A percentile compares a stretch with the other conserved stretches of the same genome.
Evolutionary conservation across 2,797 vertebrate genomes (phyloP).

Genomic region (Eremophila alpestris): DNA sequence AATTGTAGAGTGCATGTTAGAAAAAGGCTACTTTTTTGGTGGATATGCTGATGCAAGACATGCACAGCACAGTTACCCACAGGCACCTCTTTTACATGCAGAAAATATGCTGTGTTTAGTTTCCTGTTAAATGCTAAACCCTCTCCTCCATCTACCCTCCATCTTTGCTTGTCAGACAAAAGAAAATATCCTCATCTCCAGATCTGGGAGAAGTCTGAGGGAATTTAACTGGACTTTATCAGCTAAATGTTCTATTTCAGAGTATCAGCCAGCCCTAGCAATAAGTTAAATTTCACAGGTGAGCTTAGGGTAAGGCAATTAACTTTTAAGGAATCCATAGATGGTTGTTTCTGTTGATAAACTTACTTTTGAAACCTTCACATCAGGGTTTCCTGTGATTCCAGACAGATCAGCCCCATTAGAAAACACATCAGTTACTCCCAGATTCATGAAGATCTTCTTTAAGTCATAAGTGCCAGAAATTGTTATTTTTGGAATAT

Average conservation of each 20-base stretch:
- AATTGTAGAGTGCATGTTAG: background rate
- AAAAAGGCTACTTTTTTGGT: background rate
- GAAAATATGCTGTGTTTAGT: background rate
- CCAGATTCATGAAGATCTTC: background rate
- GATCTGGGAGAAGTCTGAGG: background rate
- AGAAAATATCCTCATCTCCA: background rate
- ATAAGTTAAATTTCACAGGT: background rate
- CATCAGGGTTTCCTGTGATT: background rate
- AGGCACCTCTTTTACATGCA: background rate
- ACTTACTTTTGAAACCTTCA: slow-evolving; percentile 48
- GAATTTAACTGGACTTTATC: background rate
- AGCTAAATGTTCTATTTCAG: background rate
- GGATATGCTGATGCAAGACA: background rate
- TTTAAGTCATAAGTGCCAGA: slow-evolving; percentile 26
- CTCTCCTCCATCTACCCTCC: background rate
- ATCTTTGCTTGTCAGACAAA: background rate
- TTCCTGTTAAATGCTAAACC: background rate
- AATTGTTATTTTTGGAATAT: slow-evolving; percentile 10
- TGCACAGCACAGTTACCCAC: background rate
- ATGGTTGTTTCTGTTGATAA: background rate
- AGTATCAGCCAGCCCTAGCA: background rate
- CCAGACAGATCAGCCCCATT: slow-evolving; percentile 10
- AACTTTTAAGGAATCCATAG: background rate
- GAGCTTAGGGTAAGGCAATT: background rate
- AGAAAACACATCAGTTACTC: slow-evolving; percentile 40